Conservation (phyloP, 2,113 vertebrate genomes). For the Perca fluviatilis region DNA sequence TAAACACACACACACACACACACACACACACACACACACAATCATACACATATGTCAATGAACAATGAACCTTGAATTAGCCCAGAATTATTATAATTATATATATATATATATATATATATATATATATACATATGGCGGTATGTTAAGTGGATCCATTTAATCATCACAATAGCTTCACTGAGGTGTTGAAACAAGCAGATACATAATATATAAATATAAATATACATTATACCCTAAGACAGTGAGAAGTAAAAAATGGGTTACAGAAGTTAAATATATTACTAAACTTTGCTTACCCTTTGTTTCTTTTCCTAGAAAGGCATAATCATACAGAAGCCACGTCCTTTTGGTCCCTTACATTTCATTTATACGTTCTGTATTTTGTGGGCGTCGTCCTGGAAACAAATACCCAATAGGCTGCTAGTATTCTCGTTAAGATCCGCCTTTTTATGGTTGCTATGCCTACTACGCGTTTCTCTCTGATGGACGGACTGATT, state of each 20-base stretch:
- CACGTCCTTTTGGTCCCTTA: conserved; percentile 1
- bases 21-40: no score
- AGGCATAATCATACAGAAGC: neutral
- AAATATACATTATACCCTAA: neutral
- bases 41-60: no score
- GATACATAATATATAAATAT: neutral
- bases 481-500: conserved; percentile 19
- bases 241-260: neutral
- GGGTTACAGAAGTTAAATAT: neutral
- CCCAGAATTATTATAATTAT: neutral
- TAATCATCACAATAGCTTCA: neutral
- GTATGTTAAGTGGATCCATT: neutral
- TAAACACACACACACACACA: no score
- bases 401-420: conserved; percentile 53
- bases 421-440: neutral
- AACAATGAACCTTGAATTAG: no score
- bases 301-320: neutral
- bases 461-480: conserved; percentile 76
- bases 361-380: neutral
- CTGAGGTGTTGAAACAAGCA: neutral
- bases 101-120: neutral
- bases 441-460: conserved; percentile 76
- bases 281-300: neutral
- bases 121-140: neutral
- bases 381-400: conserved; percentile 47